Evolutionary conservation across 2,113 vertebrate genomes (phyloP), one percentile per base, ranked within the genome.

Genomic region (Felis chaus): DNA sequence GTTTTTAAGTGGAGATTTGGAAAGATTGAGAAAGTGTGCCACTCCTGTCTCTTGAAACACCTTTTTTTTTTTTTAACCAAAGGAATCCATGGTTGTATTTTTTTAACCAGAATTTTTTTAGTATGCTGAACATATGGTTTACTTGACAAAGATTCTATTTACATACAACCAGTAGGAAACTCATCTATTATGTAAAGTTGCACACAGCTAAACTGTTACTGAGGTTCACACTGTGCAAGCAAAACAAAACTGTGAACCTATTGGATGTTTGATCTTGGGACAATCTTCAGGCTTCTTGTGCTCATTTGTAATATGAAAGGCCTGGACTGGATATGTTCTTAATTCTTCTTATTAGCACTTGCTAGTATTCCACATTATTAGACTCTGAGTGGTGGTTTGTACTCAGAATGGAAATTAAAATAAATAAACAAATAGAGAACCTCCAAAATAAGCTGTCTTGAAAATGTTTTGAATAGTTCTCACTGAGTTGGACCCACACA

Each of bases 141-240:
- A 45, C 36, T 78, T 80, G 92, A 89, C 5, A 71, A 90, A 96
- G 61, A 79, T 45, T 68, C 41, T 86, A 53, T 80, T 94, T 92
- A 92, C 63, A 78, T 86, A 50, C 31, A 92, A 86, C 14, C 50
- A 76, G n/a, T 36, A 18, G 73, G 80, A 97, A 92, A 55, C 36
- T 50, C 55, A 81, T 82, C 66, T 91, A 25, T 93, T 83, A 57
- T 48, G 16, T 66, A 78, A 96, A 91, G 81, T 55, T 48, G 18
- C 31, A 36, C 19, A 41, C 6, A 91, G n/a, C 5, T 76, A 48
- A 93, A 55, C 90, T 73, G 50, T 63, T 86, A 55, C n/a, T 39
- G 27, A 97, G 57, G 41, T 76, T 88, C n/a, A 14, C 29, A 65
- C 80, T 71, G 65, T 63, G 8, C 45, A 78, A 96, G 88, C 4